Base-by-base conservation (phyloP, 1,140 invertebrate genomes). In the Venustaconcha ellipsiformis region DNA sequence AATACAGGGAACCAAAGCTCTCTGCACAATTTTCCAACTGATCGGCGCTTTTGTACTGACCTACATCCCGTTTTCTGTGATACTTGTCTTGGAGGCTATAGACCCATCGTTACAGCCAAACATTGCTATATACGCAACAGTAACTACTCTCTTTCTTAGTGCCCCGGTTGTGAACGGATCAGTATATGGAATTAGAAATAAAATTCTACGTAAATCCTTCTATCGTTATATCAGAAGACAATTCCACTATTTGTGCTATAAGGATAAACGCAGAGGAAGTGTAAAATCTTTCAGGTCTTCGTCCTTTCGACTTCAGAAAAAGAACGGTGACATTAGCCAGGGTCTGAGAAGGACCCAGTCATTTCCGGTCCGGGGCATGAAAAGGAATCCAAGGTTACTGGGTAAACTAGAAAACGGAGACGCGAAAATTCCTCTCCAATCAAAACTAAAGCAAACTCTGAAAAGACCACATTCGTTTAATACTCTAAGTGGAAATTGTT, bases 1-100 rank as follows among this genome's bases (percentile, higher is more conserved):
- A 5, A 75, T 86, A 20, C 74, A 83, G 55, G 84, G 84, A 12
- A 84, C 83, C 3, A 84, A 83, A 64, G 84, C 84, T 62, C 83
- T 86, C 80, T 78, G 79, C 11, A 86, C 84, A 23, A 86, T 86
- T 23, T 78, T 86, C 14, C 84, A 86, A 71, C 72, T 86, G 18
- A 79, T 84, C 15, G 84, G 84, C 11, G 80, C 84, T n/a, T 86
- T 84, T 67, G 80, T 83, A 57, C 57, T 83, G 26, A 83, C 82
- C 57, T 86, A 86, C 74, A 74, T 86, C 48, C 84, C 84, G 14
- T 79, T 80, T 62, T 76, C 81, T 64, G 75, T 84, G 57, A 77
- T 84, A 66, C 75, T 85, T 4, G 37, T 78, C 15, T 71, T 79
- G 23, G 78, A 81, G 65, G 75, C 79, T 48, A 65, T 79, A n/a